These are phyloP conservation scores for Danio kyathit DNA, from an alignment of 2,797 vertebrate species.

Conservation along the genomic window DNA sequence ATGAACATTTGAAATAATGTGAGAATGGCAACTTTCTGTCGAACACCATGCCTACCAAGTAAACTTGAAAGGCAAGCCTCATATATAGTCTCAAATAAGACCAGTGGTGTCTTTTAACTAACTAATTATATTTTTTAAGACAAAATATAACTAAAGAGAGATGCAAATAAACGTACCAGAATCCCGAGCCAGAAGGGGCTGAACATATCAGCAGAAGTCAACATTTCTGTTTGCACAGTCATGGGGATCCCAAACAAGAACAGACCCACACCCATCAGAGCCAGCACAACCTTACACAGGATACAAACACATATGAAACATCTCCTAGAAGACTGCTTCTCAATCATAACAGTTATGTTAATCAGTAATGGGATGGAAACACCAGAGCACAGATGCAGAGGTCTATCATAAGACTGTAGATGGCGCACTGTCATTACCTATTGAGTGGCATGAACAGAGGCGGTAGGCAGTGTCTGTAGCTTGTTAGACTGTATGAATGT, in stretches of 20 bases:
- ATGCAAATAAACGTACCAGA: constrained; percentile 66
- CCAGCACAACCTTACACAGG: constrained; percentile 65
- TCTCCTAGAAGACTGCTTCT: not conserved
- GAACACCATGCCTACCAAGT: no score
- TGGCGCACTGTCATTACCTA: no score
- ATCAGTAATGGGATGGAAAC: not conserved
- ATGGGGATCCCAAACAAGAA: constrained; percentile 53
- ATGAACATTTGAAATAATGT: no score
- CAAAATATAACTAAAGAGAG: not conserved
- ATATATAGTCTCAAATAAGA: no score
- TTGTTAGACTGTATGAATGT: no score
- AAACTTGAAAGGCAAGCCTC: no score
- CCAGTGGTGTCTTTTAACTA: no score
- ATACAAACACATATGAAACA: not conserved
- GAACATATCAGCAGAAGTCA: fast-evolving
- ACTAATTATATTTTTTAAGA: no score
- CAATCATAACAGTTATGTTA: not conserved
- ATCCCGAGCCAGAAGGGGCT: constrained; percentile 61
- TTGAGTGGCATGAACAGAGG: no score
- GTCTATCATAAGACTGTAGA: no score
- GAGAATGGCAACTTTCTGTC: no score
- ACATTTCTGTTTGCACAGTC: fast-evolving
- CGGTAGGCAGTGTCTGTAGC: no score
- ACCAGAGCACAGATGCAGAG: not conserved
- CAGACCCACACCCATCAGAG: constrained; percentile 67